A percentile compares a stretch with the other conserved stretches of the same genome.
Evolutionary conservation across 1,140 invertebrate genomes (phyloP).

Genomic region (Rhopalosiphum maidis): DNA sequence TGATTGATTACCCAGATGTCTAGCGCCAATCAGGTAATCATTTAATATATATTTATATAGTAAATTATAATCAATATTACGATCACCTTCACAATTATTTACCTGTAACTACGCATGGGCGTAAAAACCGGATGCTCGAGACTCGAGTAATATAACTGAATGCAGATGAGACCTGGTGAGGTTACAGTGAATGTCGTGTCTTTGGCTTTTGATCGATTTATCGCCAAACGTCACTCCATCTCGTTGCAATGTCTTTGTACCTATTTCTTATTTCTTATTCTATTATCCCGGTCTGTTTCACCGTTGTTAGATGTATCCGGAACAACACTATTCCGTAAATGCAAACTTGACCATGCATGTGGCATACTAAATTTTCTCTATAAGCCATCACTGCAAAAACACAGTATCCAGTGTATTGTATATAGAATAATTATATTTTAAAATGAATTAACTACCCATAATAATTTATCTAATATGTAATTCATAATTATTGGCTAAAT

Average conservation of each 20-base stretch:
- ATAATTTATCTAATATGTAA: neutral
- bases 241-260: slow-evolving; percentile 52
- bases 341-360: slow-evolving; percentile 37
- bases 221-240: slow-evolving; percentile 51
- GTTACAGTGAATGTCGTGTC: slow-evolving; percentile 54
- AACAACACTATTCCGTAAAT: slow-evolving; percentile 46
- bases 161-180: slow-evolving; percentile 46
- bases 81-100: slow-evolving; percentile 51
- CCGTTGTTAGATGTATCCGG: slow-evolving; percentile 38
- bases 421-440: neutral
- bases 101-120: slow-evolving; percentile 44
- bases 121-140: slow-evolving; percentile 50
- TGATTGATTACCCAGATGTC: slow-evolving; percentile 53
- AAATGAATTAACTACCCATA: neutral
- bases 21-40: slow-evolving; percentile 50
- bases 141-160: slow-evolving; percentile 35
- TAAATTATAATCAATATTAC: slow-evolving; percentile 51
- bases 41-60: slow-evolving; percentile 49
- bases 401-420: neutral
- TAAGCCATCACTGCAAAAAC: neutral
- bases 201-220: slow-evolving; percentile 55
- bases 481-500: neutral
- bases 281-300: slow-evolving; percentile 52
- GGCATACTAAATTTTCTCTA: slow-evolving; percentile 31
- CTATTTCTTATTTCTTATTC: slow-evolving; percentile 50